Conservation (phyloP, 2,113 vertebrate species). For the Mesoclemmys tuberculata region DNA sequence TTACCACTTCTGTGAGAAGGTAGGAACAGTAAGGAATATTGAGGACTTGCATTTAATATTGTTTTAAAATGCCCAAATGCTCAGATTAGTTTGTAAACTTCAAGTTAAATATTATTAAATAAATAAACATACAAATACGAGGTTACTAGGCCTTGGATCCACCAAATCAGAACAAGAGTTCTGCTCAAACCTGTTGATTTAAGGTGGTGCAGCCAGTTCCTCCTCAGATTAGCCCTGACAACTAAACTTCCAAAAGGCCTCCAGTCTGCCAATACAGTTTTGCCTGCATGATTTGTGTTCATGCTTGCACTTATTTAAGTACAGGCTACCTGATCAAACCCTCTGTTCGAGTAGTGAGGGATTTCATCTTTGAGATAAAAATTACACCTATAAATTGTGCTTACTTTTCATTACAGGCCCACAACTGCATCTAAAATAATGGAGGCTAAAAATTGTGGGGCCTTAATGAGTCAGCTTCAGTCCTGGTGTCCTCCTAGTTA, state of each 20-base stretch:
- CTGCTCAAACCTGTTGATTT: background rate
- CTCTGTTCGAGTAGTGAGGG: background rate
- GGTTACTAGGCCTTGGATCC: background rate
- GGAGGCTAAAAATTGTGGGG: background rate
- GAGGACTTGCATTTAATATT: background rate
- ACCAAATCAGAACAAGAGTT: background rate
- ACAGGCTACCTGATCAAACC: background rate
- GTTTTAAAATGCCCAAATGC: background rate
- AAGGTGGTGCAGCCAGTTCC: background rate
- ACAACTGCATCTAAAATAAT: background rate
- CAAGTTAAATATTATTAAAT: background rate
- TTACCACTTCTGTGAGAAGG: background rate
- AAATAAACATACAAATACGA: accelerated
- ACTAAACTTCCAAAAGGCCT: background rate
- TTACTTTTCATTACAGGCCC: background rate
- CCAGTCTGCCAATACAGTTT: background rate
- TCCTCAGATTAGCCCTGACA: background rate
- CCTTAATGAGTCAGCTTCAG: background rate
- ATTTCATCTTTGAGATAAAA: background rate
- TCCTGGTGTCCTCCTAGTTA: background rate
- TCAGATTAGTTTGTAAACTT: background rate
- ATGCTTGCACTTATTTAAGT: background rate
- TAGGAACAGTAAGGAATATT: background rate
- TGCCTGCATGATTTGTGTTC: background rate
- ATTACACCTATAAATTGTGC: background rate